phyloP scores from a whole-genome alignment of 2,797 vertebrate species.

The Nannoperca obscura region DNA sequence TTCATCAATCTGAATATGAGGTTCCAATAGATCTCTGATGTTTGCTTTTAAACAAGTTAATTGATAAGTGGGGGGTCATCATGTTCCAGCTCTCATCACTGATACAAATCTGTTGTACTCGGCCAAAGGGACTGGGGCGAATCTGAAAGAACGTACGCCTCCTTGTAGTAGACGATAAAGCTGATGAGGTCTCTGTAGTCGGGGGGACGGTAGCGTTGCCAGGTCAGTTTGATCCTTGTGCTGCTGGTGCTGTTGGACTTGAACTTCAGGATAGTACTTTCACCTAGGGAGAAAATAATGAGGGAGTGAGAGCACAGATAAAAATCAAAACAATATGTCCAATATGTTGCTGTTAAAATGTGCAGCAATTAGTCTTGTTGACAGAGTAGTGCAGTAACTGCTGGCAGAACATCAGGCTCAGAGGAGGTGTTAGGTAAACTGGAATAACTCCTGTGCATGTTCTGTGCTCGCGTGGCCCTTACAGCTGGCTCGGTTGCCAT shows the following conservation, averaged over 20 bases:
- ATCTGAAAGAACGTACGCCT: constrained; percentile 89
- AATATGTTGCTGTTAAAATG: constrained; percentile 10
- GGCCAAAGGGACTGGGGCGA: neutral
- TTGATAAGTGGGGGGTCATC: neutral
- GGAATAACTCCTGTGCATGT: constrained; percentile 34
- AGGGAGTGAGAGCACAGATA: constrained; percentile 4
- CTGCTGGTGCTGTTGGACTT: constrained; percentile 92
- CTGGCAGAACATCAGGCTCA: constrained; percentile 31
- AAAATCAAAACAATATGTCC: constrained; percentile 1
- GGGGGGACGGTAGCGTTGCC: constrained; percentile 93
- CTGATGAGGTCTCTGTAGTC: constrained; percentile 97
- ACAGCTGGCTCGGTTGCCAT: constrained; percentile 97
- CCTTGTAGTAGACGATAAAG: constrained; percentile 98
- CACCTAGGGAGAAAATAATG: constrained; percentile 82
- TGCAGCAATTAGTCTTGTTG: constrained; percentile 21
- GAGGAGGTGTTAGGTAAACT: constrained; percentile 38
- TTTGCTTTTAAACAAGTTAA: neutral
- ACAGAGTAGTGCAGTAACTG: constrained; percentile 30
- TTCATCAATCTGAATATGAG: neutral
- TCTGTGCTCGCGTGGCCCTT: constrained; percentile 72
- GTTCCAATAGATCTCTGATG: neutral
- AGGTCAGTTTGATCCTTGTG: constrained; percentile 92
- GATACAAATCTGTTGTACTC: neutral
- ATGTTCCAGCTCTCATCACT: neutral
- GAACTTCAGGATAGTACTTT: constrained; percentile 92